Percentiles rank a stretch among this genome's conserved stretches.
phyloP scores from a whole-genome alignment of 2,113 vertebrate genomes.

The Lichenostomus cassidix region DNA sequence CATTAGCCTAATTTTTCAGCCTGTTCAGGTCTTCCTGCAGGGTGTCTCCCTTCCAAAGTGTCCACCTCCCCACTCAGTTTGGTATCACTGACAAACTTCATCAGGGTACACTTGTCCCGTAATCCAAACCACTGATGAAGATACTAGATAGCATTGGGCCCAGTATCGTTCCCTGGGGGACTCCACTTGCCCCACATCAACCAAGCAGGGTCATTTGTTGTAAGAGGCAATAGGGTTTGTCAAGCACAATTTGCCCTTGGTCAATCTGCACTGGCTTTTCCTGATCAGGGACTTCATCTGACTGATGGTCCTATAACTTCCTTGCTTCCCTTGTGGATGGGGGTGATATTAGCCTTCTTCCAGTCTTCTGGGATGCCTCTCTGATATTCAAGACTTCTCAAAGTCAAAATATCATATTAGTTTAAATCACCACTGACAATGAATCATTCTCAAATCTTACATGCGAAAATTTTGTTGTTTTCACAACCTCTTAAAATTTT shows the following conservation, averaged over 20 bases:
- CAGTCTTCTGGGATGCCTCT: not conserved
- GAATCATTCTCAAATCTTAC: not conserved
- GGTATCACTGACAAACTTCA: not conserved
- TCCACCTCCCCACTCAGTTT: not conserved
- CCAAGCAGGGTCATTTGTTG: not conserved
- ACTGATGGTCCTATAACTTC: not conserved
- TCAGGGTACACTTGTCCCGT: not conserved
- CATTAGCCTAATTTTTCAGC: not conserved
- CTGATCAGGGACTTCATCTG: not conserved
- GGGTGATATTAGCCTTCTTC: not conserved
- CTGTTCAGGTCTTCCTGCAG: not conserved
- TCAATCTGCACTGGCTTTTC: not conserved
- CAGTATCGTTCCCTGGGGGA: fast-evolving
- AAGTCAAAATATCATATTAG: not conserved
- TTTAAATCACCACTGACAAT: not conserved
- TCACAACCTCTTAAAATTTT: not conserved
- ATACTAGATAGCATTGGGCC: fast-evolving
- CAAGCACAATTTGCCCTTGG: not conserved
- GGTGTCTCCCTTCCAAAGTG: not conserved
- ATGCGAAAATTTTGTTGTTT: not conserved
- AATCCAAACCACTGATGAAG: not conserved
- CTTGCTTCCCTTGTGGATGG: not conserved
- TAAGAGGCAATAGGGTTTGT: not conserved
- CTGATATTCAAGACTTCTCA: not conserved
- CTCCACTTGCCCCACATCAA: not conserved